Base-by-base conservation (phyloP, 1,140 invertebrate species). In the Solen grandis region DNA sequence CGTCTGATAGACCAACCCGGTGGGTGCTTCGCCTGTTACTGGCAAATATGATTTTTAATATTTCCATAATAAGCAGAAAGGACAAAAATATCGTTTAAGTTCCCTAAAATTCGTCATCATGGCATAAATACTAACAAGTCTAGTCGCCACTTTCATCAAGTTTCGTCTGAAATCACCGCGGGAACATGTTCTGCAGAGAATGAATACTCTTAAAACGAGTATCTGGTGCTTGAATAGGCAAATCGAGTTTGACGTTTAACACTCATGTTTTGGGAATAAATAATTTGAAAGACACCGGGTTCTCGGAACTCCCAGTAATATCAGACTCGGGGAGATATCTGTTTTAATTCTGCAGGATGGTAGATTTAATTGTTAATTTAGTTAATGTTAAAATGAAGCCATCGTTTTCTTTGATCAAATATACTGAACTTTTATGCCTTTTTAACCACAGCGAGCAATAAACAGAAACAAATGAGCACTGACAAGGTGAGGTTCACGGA, bases 131-230 rank as follows among this genome's bases (percentile, higher is more conserved):
- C 8, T 46, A 46, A 46, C 41, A 8, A 46, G 8, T 73, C 52
- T 69, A 36, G 75, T 66, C 75, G 75, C 75, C 75, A 60, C 66
- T 78, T 78, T 78, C 75, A 78, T 78, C 75, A 78, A 69, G 46
- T 78, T 69, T 41, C 65, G 63, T 69, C 75, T 78, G 35, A 78
- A 59, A 59, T 69, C 75, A 8, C 75, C 65, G 10, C 75, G 29
- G 63, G 75, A 78, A 68, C 52, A 59, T 55, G 46, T 78, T 59
- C 52, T 41, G 10, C 3, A 54, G 59, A 35, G 35, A 41, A 14
- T n/a, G 31, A 19, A 27, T 59, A 69, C 29, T 38, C 36, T 60
- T 65, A 59, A 78, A 68, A 59, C 75, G 36, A 78, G 75, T 54
- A 41, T 46, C 54, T 65, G 38, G 31, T 31, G 52, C 65, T 52